A percentile compares a stretch with the other conserved stretches of the same genome.
Evolutionary conservation across 2,888 invertebrate species (phyloP).

Genomic region (Serrognathus titanus): DNA sequence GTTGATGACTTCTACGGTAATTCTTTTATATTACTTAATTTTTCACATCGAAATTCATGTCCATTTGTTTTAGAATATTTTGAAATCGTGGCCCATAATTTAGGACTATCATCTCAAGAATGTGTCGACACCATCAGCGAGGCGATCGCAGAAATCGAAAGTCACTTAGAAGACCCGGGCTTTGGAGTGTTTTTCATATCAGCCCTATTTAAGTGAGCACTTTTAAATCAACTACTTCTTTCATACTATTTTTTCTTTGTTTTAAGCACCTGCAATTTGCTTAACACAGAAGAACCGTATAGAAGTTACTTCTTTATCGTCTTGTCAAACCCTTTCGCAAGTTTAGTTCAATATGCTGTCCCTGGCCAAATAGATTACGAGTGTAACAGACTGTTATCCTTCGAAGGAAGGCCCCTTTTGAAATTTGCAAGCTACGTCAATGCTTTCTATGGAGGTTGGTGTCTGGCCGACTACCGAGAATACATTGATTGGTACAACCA

Average conservation of each 20-base stretch:
- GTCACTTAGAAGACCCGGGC: constrained; percentile 32
- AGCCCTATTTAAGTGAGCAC: neutral
- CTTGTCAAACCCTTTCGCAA: constrained; percentile 18
- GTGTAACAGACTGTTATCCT: constrained; percentile 11
- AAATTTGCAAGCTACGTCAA: constrained; percentile 17
- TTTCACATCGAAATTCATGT: neutral
- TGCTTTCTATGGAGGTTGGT: constrained; percentile 3
- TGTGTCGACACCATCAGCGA: constrained; percentile 49
- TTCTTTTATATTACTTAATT: neutral
- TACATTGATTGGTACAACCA: constrained; percentile 8
- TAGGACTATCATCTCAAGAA: constrained; percentile 41
- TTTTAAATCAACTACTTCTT: neutral
- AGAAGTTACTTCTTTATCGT: constrained; percentile 21
- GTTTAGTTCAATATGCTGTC: constrained; percentile 24
- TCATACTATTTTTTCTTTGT: neutral
- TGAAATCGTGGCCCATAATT: constrained; percentile 52
- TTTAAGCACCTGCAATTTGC: constrained; percentile 46
- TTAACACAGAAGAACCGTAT: constrained; percentile 34
- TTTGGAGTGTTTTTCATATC: constrained; percentile 2
- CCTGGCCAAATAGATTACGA: constrained; percentile 8
- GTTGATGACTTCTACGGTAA: constrained; percentile 58
- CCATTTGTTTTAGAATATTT: constrained; percentile 51
- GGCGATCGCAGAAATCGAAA: constrained; percentile 44
- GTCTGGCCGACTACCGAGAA: constrained; percentile 15
- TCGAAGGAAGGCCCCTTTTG: constrained; percentile 12